Conservation (phyloP, 2,888 invertebrate genomes). For the Drosophila sordidula region DNA sequence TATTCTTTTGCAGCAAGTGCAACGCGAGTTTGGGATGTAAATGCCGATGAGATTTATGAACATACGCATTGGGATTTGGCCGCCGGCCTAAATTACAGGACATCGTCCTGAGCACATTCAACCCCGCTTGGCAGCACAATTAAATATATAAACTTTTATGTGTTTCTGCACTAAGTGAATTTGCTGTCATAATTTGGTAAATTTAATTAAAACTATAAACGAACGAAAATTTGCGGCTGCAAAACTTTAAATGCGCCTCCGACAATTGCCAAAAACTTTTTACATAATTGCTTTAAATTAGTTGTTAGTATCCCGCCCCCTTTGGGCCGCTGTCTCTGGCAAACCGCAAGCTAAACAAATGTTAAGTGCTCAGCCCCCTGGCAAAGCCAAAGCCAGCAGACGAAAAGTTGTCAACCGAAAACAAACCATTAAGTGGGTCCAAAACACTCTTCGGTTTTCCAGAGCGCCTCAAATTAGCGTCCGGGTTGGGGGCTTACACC, state of each 20-base stretch:
- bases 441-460: slow-evolving; percentile 59
- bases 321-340: slow-evolving; percentile 2
- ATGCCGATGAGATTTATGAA: slow-evolving; percentile 64
- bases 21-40: slow-evolving; percentile 43
- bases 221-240: slow-evolving; percentile 56
- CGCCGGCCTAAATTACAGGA: background rate
- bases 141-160: slow-evolving; percentile 52
- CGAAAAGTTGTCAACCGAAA: slow-evolving; percentile 79
- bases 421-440: slow-evolving; percentile 80
- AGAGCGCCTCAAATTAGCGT: slow-evolving; percentile 67
- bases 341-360: slow-evolving; percentile 70
- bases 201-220: slow-evolving; percentile 79
- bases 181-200: slow-evolving; percentile 71
- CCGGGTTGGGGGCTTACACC: slow-evolving; percentile 16
- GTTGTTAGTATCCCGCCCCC: slow-evolving; percentile 71
- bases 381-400: slow-evolving; percentile 14
- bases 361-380: slow-evolving; percentile 55
- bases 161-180: slow-evolving; percentile 42
- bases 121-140: slow-evolving; percentile 31
- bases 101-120: background rate
- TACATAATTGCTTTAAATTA: slow-evolving; percentile 82
- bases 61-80: slow-evolving; percentile 60
- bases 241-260: slow-evolving; percentile 59
- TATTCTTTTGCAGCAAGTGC: slow-evolving; percentile 72
- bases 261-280: slow-evolving; percentile 70